Percentiles rank a stretch among this genome's conserved stretches.
Conservation (phyloP, 1,140 invertebrate species). For the Pseudomyrmex flavicornis region DNA sequence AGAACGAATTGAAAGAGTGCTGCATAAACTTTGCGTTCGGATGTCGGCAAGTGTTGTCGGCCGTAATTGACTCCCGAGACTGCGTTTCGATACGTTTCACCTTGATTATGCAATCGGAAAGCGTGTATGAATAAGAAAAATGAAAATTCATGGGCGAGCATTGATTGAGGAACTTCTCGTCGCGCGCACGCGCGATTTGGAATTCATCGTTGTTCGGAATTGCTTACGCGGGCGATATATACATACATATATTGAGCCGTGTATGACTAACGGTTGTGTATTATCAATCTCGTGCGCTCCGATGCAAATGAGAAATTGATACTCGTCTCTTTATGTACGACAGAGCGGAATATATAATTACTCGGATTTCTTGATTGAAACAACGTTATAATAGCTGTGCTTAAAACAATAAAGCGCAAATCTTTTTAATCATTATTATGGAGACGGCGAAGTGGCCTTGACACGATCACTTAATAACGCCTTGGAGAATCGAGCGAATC, state of each 20-base stretch:
- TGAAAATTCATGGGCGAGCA: conserved; percentile 32
- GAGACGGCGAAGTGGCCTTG: not conserved
- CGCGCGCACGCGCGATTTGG: not conserved
- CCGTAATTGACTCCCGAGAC: conserved; percentile 26
- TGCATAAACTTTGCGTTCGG: conserved; percentile 26
- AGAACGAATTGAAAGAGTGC: conserved; percentile 11
- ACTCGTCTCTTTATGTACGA: not conserved
- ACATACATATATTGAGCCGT: too few relatives aligned
- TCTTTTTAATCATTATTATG: too few relatives aligned
- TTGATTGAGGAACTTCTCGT: conserved; percentile 34
- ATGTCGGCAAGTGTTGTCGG: conserved; percentile 17
- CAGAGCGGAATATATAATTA: not conserved
- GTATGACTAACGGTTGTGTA: too few relatives aligned
- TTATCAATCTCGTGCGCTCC: not conserved
- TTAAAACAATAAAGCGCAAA: conserved; percentile 1
- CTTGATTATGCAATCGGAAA: conserved; percentile 20
- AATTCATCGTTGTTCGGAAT: conserved; percentile 43
- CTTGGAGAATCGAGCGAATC: not conserved
- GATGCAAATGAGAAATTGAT: conserved; percentile 45
- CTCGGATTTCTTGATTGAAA: not conserved
- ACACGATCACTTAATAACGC: not conserved
- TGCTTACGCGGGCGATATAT: conserved; percentile 1
- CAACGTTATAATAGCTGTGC: not conserved
- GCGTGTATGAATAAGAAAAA: conserved; percentile 43
- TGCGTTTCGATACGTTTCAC: conserved; percentile 10